Conservation (phyloP, 2,797 vertebrate species). For the Lepilemur septentrionalis region DNA sequence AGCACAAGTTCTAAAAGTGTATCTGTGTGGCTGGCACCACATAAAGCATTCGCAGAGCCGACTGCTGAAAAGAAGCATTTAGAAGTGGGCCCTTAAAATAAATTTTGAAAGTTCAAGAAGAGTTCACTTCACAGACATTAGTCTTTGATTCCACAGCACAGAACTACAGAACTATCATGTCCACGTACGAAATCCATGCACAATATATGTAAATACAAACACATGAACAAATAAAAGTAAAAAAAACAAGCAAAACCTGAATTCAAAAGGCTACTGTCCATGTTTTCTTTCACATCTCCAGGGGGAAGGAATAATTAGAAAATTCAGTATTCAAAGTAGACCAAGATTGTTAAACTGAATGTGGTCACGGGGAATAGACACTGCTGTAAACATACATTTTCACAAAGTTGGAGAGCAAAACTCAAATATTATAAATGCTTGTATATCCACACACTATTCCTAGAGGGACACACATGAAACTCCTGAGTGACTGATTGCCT, state of each 20-base stretch:
- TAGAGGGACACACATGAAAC: not conserved
- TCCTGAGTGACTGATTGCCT: not conserved
- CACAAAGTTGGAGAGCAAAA: not conserved
- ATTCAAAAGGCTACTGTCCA: not conserved
- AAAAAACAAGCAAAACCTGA: not conserved
- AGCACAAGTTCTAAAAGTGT: not conserved
- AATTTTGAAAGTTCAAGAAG: not conserved
- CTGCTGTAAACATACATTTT: not conserved
- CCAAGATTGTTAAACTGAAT: not conserved
- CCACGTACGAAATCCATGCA: accelerated
- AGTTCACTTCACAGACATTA: not conserved
- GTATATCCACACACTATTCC: not conserved
- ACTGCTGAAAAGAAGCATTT: not conserved
- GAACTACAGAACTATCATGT: not conserved
- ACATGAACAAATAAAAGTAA: not conserved
- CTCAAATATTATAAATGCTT: not conserved
- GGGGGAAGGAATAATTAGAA: not conserved
- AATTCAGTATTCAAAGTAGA: not conserved
- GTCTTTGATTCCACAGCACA: not conserved
- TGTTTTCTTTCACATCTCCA: not conserved
- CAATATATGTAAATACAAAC: not conserved
- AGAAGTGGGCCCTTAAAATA: not conserved
- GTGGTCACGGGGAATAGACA: not conserved
- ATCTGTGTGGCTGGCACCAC: not conserved
- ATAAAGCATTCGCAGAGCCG: not conserved